Percentiles rank a stretch among this genome's conserved stretches.
These are phyloP conservation scores for Stichopus horrens DNA, from an alignment of 53 echinoderm and acorn worm genomes.

Conservation along the genomic window DNA sequence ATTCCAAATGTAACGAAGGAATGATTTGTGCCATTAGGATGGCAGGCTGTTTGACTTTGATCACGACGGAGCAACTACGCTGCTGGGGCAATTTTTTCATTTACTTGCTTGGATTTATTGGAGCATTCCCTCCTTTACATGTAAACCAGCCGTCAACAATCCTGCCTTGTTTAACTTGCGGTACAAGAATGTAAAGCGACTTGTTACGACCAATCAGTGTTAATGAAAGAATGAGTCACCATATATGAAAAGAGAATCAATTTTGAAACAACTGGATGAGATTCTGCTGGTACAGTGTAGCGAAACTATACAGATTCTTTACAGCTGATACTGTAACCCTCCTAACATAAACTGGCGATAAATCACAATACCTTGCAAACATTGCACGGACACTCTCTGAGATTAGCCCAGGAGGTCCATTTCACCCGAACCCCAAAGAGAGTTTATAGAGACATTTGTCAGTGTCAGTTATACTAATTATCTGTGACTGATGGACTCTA, in stretches of 20 bases:
- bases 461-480: conserved; percentile 13
- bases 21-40: conserved; percentile 22
- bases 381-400: conserved; percentile 26
- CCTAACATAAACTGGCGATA: background rate
- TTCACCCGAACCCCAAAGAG: background rate
- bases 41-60: conserved; percentile 33
- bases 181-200: conserved; percentile 5
- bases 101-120: conserved; percentile 1
- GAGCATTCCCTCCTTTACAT: background rate
- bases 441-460: conserved; percentile 6
- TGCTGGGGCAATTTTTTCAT: conserved; percentile 1
- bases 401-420: conserved; percentile 4
- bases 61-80: background rate
- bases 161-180: conserved; percentile 29
- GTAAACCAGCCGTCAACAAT: conserved; percentile 26
- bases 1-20: background rate
- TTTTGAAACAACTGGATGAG: conserved; percentile 2
- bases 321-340: conserved; percentile 11
- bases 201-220: conserved; percentile 34
- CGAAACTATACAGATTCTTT: background rate
- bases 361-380: conserved; percentile 1
- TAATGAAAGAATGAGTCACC: conserved; percentile 40
- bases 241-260: conserved; percentile 35
- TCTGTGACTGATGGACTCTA: conserved; percentile 26
- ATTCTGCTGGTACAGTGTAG: background rate